Percentiles rank a stretch among this genome's conserved stretches.
These are phyloP conservation scores for Drosophila falleni DNA, from an alignment of 2,888 invertebrate species.

Conservation along the genomic window DNA sequence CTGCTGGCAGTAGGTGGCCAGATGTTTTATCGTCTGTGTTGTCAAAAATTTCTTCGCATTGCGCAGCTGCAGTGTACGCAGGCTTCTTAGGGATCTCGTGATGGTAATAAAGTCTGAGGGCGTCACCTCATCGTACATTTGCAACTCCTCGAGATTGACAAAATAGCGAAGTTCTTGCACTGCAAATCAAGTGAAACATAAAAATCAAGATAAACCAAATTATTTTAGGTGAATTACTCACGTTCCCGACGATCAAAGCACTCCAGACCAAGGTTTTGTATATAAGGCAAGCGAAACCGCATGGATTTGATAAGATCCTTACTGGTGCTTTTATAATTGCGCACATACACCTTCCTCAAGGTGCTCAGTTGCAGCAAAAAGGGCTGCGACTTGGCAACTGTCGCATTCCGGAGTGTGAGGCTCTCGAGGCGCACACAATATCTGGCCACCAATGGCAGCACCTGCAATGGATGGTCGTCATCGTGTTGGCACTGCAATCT, in stretches of 20 bases:
- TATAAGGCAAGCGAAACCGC: constrained; percentile 47
- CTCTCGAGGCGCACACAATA: constrained; percentile 58
- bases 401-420: constrained; percentile 60
- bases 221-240: constrained; percentile 28
- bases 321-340: constrained; percentile 69
- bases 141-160: constrained; percentile 51
- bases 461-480: constrained; percentile 65
- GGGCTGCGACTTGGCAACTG: constrained; percentile 50
- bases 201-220: background rate
- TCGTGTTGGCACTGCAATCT: constrained; percentile 57
- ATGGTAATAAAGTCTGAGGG: constrained; percentile 56
- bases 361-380: constrained; percentile 48
- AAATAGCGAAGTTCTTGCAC: constrained; percentile 66
- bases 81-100: constrained; percentile 45
- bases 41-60: constrained; percentile 63
- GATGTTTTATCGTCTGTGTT: constrained; percentile 52
- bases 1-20: constrained; percentile 49
- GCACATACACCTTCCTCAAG: constrained; percentile 52
- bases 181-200: constrained; percentile 3
- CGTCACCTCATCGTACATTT: constrained; percentile 63
- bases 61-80: constrained; percentile 59
- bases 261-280: constrained; percentile 56
- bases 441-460: constrained; percentile 54
- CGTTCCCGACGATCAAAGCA: constrained; percentile 63
- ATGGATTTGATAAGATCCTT: constrained; percentile 57